These are phyloP conservation scores for Zaprionus ghesquierei DNA, from an alignment of 1,140 invertebrate species.

Conservation along the genomic window DNA sequence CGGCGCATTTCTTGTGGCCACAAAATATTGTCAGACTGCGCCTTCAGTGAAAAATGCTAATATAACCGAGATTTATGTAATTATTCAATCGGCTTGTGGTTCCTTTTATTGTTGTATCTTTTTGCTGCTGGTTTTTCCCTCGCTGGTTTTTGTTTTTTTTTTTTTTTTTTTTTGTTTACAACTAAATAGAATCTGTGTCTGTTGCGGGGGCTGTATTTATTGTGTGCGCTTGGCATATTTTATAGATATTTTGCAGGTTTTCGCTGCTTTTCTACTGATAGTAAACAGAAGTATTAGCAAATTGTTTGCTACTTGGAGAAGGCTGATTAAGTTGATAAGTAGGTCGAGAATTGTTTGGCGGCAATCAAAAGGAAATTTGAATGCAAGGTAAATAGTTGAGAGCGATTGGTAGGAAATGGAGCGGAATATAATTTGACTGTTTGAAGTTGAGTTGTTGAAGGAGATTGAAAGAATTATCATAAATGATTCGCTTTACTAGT, in stretches of 20 bases:
- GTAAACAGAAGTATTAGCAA: slow-evolving; percentile 4
- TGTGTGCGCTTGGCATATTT: slow-evolving; percentile 43
- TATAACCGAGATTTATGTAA: slow-evolving; percentile 73
- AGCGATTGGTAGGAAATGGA: neutral
- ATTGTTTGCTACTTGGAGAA: slow-evolving; percentile 14
- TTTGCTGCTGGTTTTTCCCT: slow-evolving; percentile 32
- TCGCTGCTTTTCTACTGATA: neutral
- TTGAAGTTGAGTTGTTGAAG: neutral
- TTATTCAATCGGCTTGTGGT: slow-evolving; percentile 72
- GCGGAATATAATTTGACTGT: neutral
- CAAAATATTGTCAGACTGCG: slow-evolving; percentile 47
- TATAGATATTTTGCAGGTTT: slow-evolving; percentile 1
- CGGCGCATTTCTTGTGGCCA: slow-evolving; percentile 20
- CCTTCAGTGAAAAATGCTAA: slow-evolving; percentile 61
- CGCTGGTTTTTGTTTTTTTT: slow-evolving; percentile 3
- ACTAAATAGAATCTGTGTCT: slow-evolving; percentile 61
- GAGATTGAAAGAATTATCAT: neutral
- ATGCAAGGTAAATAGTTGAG: neutral
- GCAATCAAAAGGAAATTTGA: neutral
- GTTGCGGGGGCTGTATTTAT: slow-evolving; percentile 22
- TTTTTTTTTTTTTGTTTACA: slow-evolving; percentile 20
- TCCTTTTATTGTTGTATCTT: slow-evolving; percentile 38
- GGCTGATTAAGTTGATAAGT: slow-evolving; percentile 15
- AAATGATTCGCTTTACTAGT: neutral
- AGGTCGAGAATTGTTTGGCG: neutral